These are phyloP conservation scores for Otolemur crassicaudatus DNA, from an alignment of 2,797 vertebrate genomes.

Conservation along the genomic window DNA sequence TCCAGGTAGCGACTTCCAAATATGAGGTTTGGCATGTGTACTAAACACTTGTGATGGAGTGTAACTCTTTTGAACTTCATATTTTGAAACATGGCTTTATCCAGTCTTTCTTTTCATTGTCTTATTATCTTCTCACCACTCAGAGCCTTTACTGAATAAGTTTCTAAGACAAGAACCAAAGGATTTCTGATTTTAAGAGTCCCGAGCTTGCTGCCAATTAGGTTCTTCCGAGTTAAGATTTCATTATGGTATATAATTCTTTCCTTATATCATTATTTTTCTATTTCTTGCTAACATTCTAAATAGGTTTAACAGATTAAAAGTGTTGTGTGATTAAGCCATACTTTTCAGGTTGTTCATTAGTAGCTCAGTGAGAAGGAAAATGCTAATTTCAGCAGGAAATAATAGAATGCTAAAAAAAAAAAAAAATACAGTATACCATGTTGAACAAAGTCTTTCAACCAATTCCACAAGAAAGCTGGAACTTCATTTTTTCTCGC, in stretches of 20 bases:
- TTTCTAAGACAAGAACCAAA: conserved; percentile 55
- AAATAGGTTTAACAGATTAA: conserved; percentile 57
- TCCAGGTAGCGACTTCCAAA: conserved; percentile 59
- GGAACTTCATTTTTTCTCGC: conserved; percentile 24
- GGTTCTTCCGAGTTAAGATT: conserved; percentile 21
- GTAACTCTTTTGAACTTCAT: background rate
- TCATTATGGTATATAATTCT: conserved; percentile 42
- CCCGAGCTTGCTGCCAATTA: background rate
- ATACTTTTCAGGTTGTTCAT: conserved; percentile 60
- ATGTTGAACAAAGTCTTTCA: conserved; percentile 60
- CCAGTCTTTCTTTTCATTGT: conserved; percentile 39
- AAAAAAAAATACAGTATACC: background rate
- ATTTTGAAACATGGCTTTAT: conserved; percentile 43
- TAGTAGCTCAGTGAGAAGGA: conserved; percentile 62
- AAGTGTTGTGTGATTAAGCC: conserved; percentile 55
- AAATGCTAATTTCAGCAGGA: conserved; percentile 65
- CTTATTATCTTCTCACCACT: background rate
- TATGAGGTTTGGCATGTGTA: background rate
- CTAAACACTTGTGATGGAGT: conserved; percentile 38
- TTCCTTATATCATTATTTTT: conserved; percentile 38
- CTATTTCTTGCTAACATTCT: conserved; percentile 47
- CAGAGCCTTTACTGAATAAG: conserved; percentile 5
- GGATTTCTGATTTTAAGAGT: conserved; percentile 51
- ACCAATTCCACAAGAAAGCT: conserved; percentile 22
- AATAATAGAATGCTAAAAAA: conserved; percentile 47